Percentiles rank a stretch among this genome's conserved stretches.
Conservation (phyloP, 2,113 vertebrate genomes). For the Furnarius figulus region DNA sequence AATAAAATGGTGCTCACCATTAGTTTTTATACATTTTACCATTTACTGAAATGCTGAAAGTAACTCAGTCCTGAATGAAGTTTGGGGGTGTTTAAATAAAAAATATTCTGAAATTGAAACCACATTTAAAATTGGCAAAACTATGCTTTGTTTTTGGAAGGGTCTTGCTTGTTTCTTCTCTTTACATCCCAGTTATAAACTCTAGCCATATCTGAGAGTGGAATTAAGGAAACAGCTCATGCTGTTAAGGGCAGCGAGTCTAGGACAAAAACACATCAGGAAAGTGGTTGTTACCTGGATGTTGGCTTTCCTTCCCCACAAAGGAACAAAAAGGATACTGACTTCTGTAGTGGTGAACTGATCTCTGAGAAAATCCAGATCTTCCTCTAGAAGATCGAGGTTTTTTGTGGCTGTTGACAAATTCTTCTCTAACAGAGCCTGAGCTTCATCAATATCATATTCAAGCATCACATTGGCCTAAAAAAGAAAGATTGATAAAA, state of each 20-base stretch:
- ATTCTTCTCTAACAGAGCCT: conserved; percentile 94
- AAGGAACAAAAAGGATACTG: conserved; percentile 91
- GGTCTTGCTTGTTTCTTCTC: conserved; percentile 94
- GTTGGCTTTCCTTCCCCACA: neutral
- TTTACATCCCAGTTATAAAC: conserved; percentile 99
- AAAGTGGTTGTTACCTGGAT: neutral
- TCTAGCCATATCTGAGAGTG: conserved; percentile 92
- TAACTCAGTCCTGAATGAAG: conserved; percentile 66
- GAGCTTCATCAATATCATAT: conserved; percentile 96
- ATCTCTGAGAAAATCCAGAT: conserved; percentile 96
- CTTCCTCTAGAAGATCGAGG: conserved; percentile 92
- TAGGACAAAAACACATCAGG: neutral
- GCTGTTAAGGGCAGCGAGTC: neutral
- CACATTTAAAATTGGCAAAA: conserved; percentile 73
- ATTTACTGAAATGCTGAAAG: conserved; percentile 59
- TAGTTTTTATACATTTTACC: conserved; percentile 54
- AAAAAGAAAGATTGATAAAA: neutral
- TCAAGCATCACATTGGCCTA: conserved; percentile 99
- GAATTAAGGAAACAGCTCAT: conserved; percentile 76
- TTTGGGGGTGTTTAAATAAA: conserved; percentile 83
- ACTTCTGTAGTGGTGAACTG: conserved; percentile 99
- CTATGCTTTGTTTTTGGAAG: conserved; percentile 88
- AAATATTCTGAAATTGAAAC: conserved; percentile 82
- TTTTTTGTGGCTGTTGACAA: conserved; percentile 91
- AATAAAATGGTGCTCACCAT: conserved; percentile 71